These are phyloP conservation scores for Cephus pygmeus DNA, from an alignment of 2,888 invertebrate species.

Conservation along the genomic window DNA sequence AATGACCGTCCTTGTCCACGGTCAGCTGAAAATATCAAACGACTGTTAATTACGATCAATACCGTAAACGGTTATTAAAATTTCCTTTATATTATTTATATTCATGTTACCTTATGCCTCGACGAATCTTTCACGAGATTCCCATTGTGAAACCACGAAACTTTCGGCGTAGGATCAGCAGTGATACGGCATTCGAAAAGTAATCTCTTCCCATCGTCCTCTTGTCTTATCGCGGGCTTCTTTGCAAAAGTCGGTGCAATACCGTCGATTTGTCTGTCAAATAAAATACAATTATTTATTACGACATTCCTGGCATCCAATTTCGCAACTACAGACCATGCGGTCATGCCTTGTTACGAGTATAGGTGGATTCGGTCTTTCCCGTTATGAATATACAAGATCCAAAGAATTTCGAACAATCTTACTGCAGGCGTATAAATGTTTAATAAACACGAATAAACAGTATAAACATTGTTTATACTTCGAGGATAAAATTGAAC, in stretches of 20 bases:
- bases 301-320: background rate
- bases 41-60: constrained; percentile 6
- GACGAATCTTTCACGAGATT: constrained; percentile 82
- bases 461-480: background rate
- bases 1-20: constrained; percentile 91
- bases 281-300: constrained; percentile 24
- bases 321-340: background rate
- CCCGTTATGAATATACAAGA: background rate
- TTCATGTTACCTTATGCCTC: constrained; percentile 82
- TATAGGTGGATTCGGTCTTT: background rate
- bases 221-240: constrained; percentile 96
- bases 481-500: background rate
- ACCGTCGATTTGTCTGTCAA: constrained; percentile 93
- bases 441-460: too few relatives aligned
- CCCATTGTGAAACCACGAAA: constrained; percentile 92
- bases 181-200: constrained; percentile 95
- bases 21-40: constrained; percentile 74
- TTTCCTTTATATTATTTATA: background rate
- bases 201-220: constrained; percentile 93
- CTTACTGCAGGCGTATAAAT: background rate
- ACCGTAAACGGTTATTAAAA: background rate
- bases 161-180: constrained; percentile 90
- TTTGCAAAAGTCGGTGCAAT: constrained; percentile 97
- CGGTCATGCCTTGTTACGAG: background rate
- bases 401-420: background rate